These are phyloP conservation scores for Parus major DNA, from an alignment of 2,113 vertebrate genomes.

Conservation along the genomic window DNA sequence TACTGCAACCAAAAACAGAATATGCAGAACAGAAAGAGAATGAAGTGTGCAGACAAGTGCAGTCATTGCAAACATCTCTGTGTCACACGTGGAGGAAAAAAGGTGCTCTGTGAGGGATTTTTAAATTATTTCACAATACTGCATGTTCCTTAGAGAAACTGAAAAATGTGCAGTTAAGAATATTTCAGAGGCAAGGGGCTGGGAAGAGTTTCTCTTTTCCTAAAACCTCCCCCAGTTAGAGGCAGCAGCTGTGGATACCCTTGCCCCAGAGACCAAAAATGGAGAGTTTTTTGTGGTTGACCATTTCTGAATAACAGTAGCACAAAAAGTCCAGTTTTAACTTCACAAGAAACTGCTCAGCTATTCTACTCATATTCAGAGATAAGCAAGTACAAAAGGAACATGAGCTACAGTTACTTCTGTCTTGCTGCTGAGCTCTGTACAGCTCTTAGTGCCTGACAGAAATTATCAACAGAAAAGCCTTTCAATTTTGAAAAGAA, in stretches of 20 bases:
- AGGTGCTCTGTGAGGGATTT: background rate
- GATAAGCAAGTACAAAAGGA: background rate
- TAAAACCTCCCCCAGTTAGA: background rate
- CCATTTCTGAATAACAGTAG: background rate
- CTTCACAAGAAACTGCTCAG: background rate
- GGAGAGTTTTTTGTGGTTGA: fast-evolving
- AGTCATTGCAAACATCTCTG: background rate
- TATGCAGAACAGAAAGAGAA: fast-evolving
- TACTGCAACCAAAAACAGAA: background rate
- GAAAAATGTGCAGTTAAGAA: background rate
- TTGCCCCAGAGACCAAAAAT: background rate
- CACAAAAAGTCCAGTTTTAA: background rate
- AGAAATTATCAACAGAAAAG: background rate
- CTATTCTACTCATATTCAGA: background rate
- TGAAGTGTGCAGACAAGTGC: background rate
- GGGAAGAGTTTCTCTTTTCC: background rate
- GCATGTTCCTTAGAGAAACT: background rate
- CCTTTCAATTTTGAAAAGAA: background rate
- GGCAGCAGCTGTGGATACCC: background rate
- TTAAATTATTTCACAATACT: background rate
- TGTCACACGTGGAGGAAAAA: background rate
- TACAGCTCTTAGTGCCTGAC: background rate
- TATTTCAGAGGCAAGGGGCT: background rate
- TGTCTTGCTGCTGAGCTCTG: background rate
- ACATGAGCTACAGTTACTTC: background rate